Percentiles rank a stretch among this genome's conserved stretches.
These are phyloP conservation scores for Sturnus vulgaris DNA, from an alignment of 2,113 vertebrate species.

Conservation along the genomic window DNA sequence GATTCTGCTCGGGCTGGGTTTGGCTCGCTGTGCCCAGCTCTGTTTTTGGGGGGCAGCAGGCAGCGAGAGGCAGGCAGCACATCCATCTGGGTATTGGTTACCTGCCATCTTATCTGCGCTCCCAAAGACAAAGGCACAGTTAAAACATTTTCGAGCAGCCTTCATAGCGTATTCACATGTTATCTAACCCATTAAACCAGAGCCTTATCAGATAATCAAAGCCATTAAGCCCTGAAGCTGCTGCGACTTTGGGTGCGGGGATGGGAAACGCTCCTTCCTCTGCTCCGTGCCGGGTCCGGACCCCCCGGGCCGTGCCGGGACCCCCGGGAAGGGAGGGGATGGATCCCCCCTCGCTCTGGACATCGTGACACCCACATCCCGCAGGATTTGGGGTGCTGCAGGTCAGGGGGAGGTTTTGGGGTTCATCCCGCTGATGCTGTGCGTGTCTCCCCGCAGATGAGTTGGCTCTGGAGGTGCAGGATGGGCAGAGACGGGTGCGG, in stretches of 20 bases:
- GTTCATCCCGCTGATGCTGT: fast-evolving
- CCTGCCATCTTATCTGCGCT: conserved; percentile 75
- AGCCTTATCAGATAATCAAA: conserved; percentile 73
- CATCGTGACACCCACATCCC: neutral
- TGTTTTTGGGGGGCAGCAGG: neutral
- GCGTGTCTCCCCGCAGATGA: conserved; percentile 64
- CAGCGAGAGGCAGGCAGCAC: neutral
- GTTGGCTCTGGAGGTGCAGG: conserved; percentile 70
- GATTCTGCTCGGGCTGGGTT: neutral
- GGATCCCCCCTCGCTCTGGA: too few species aligned
- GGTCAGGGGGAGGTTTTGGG: neutral
- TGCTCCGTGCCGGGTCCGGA: neutral
- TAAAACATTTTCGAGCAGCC: conserved; percentile 69
- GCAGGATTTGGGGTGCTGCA: neutral
- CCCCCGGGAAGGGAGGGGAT: neutral
- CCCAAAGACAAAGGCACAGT: conserved; percentile 72
- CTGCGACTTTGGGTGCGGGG: conserved; percentile 55
- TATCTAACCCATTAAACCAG: conserved; percentile 78
- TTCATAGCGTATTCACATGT: conserved; percentile 71
- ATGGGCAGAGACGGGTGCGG: conserved; percentile 66
- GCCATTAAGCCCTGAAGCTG: conserved; percentile 74
- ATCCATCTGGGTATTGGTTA: conserved; percentile 61
- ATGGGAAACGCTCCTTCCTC: conserved; percentile 39
- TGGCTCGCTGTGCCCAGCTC: neutral
- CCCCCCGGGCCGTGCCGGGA: neutral